These are phyloP conservation scores for Bucorvus abyssinicus DNA, from an alignment of 2,797 vertebrate species.

Conservation along the genomic window DNA sequence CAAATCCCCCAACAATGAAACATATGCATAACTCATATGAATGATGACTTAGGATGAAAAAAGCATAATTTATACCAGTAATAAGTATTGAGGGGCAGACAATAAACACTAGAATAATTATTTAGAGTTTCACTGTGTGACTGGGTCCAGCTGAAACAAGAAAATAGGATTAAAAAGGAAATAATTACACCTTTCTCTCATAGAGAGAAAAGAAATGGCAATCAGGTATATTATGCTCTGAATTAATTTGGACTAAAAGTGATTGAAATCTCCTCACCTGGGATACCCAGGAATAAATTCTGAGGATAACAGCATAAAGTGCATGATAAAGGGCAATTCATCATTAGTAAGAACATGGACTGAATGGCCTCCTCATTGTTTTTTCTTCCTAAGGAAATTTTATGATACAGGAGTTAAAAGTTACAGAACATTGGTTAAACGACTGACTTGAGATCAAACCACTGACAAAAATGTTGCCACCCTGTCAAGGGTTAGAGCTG, in stretches of 20 bases:
- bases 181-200: neutral
- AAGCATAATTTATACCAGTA: neutral
- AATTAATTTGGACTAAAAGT: neutral
- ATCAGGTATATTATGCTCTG: neutral
- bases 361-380: neutral
- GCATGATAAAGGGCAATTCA: neutral
- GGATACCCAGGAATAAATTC: neutral
- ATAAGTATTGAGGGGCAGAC: neutral
- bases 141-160: neutral
- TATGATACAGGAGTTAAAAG: neutral
- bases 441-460: neutral
- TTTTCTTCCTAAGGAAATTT: neutral
- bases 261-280: neutral
- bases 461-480: neutral
- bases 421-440: neutral
- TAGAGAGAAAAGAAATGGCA: fast-evolving
- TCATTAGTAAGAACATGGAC: neutral
- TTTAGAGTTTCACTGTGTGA: neutral
- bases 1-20: neutral
- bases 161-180: neutral
- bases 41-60: neutral
- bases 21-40: neutral
- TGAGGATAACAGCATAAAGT: neutral
- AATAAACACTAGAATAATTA: neutral
- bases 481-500: too few relatives aligned